phyloP scores from a whole-genome alignment of 2,888 invertebrate genomes.

The Polyommatus icarus region DNA sequence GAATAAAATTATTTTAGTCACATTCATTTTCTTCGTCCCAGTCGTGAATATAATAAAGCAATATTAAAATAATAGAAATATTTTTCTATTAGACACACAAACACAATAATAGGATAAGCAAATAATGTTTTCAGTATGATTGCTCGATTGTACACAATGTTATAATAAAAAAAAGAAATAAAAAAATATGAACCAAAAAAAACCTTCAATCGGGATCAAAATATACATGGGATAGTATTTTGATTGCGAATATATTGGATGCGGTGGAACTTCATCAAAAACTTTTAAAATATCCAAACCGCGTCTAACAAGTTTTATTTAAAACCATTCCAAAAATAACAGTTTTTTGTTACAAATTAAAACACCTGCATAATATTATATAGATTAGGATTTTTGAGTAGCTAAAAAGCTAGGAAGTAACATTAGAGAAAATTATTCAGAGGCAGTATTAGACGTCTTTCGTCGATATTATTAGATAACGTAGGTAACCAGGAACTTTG shows the following conservation, averaged over 20 bases:
- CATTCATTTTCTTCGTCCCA: constrained; percentile 2
- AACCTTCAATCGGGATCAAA: background rate
- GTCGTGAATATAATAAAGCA: background rate
- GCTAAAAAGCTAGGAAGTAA: no score
- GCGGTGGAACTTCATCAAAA: constrained; percentile 1
- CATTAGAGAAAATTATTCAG: no score
- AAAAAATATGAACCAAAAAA: background rate
- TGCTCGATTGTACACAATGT: no score
- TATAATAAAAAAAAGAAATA: background rate
- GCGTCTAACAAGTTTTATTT: background rate
- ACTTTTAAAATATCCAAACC: background rate
- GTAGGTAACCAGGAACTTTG: no score
- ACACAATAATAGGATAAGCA: background rate
- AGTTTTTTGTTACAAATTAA: background rate
- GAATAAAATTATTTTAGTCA: constrained; percentile 3
- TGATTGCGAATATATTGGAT: constrained; percentile 17
- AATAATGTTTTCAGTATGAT: no score
- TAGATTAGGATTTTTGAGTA: background rate
- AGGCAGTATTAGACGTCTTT: no score
- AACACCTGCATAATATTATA: background rate
- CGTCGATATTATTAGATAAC: no score
- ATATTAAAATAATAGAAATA: background rate
- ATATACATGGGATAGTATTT: background rate
- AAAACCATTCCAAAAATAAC: background rate
- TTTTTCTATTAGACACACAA: background rate